Conservation (phyloP, 2,888 invertebrate species). For the Erebia ligea region DNA sequence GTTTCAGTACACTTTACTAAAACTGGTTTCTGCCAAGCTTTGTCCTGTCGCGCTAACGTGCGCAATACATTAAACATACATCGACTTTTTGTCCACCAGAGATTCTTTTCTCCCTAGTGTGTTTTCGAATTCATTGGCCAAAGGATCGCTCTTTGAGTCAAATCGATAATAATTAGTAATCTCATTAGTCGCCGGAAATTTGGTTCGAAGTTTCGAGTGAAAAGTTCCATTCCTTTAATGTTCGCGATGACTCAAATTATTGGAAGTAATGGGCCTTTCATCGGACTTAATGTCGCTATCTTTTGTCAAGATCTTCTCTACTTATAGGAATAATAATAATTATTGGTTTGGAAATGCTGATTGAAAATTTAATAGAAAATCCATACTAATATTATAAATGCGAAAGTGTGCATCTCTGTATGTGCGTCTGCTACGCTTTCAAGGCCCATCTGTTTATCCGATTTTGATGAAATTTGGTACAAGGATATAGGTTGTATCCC, state of each 20-base stretch:
- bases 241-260: constrained; percentile 38
- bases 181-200: constrained; percentile 46
- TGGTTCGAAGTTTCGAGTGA: constrained; percentile 47
- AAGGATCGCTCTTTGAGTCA: constrained; percentile 41
- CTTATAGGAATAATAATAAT: not conserved
- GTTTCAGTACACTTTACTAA: too few relatives aligned
- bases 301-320: constrained; percentile 20
- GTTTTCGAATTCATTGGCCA: constrained; percentile 42
- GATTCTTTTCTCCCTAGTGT: not conserved
- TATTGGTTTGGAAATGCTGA: constrained; percentile 5
- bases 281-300: constrained; percentile 36
- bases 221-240: constrained; percentile 45
- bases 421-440: too few relatives aligned
- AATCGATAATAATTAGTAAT: constrained; percentile 51
- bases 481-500: too few relatives aligned
- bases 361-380: not conserved
- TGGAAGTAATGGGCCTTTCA: constrained; percentile 43
- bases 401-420: too few relatives aligned
- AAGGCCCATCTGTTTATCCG: not conserved
- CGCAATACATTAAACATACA: too few relatives aligned
- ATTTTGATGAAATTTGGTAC: too few relatives aligned
- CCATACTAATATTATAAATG: too few relatives aligned
- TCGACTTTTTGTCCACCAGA: too few relatives aligned
- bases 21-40: too few relatives aligned
- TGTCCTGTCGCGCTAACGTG: too few relatives aligned